A percentile compares a stretch with the other conserved stretches of the same genome.
phyloP scores from a whole-genome alignment of 2,888 invertebrate species.

The Oxyscelio sp. region DNA sequence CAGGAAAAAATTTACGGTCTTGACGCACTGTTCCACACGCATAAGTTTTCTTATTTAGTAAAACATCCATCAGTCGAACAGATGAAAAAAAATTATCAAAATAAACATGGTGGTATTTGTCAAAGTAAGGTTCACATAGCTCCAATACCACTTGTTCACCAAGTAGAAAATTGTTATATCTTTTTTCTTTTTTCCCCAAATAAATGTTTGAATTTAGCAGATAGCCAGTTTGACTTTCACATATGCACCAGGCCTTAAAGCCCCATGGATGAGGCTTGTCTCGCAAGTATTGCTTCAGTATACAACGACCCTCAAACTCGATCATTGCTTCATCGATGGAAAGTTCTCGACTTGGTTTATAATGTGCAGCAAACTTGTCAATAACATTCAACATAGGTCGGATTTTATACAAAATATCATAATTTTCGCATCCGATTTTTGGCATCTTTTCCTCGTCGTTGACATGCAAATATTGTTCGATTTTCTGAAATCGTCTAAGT shows the following conservation, averaged over 20 bases:
- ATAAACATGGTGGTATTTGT: too few relatives aligned
- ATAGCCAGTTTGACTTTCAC: too few relatives aligned
- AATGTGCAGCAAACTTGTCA: neutral
- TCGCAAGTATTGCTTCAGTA: too few relatives aligned
- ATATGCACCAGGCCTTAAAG: too few relatives aligned
- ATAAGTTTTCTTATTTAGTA: conserved; percentile 15
- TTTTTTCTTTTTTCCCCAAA: too few relatives aligned
- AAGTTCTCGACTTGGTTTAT: conserved; percentile 10
- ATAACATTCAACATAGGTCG: conserved; percentile 11
- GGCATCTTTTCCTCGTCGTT: conserved; percentile 7
- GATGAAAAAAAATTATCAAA: conserved; percentile 51
- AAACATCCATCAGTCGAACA: conserved; percentile 19
- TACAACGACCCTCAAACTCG: too few relatives aligned
- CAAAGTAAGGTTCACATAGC: too few relatives aligned
- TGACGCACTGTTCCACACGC: conserved; percentile 32
- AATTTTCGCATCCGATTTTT: neutral
- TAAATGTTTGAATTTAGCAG: too few relatives aligned
- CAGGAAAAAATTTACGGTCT: conserved; percentile 20
- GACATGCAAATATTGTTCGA: conserved; percentile 23
- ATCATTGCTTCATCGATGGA: conserved; percentile 7
- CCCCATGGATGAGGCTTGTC: too few relatives aligned
- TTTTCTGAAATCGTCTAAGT: conserved; percentile 4
- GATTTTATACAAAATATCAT: conserved; percentile 16
- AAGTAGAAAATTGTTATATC: too few relatives aligned
- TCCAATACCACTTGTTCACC: too few relatives aligned